phyloP scores from a whole-genome alignment of 2,113 vertebrate genomes.

The Silurus asotus region DNA sequence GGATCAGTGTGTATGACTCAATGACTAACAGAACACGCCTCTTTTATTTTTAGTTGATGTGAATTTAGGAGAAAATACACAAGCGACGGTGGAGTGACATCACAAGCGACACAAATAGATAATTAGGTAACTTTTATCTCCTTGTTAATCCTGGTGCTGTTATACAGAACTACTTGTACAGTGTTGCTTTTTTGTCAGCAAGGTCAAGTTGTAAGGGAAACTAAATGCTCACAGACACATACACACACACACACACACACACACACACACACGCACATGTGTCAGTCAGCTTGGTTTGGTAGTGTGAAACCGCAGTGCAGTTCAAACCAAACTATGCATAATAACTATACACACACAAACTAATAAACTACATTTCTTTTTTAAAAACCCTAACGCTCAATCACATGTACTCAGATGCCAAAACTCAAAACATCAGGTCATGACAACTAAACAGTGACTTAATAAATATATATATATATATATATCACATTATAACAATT shows the following conservation, averaged over 20 bases:
- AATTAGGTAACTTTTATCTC: background rate
- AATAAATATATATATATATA: too few relatives aligned
- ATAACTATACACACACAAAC: background rate
- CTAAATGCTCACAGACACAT: background rate
- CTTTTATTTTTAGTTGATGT: background rate
- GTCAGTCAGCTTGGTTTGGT: background rate
- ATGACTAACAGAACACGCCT: background rate
- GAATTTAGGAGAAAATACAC: background rate
- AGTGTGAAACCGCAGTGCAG: background rate
- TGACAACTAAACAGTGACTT: too few relatives aligned
- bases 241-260: conserved; percentile 2
- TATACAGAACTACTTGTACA: background rate
- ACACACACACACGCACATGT: background rate
- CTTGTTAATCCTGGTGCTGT: background rate
- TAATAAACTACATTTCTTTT: background rate
- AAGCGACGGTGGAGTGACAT: background rate
- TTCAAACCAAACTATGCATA: background rate
- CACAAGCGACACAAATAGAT: background rate
- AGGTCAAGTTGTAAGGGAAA: background rate
- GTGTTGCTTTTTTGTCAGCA: background rate
- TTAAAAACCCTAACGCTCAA: background rate
- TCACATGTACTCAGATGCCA: background rate
- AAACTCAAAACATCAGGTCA: background rate
- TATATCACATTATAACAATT: background rate
- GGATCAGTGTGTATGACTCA: conserved; percentile 13